Evolutionary conservation across 2,888 invertebrate genomes (phyloP), one percentile per base, ranked within the genome.

Genomic region (Phragmatobia fuliginosa): DNA sequence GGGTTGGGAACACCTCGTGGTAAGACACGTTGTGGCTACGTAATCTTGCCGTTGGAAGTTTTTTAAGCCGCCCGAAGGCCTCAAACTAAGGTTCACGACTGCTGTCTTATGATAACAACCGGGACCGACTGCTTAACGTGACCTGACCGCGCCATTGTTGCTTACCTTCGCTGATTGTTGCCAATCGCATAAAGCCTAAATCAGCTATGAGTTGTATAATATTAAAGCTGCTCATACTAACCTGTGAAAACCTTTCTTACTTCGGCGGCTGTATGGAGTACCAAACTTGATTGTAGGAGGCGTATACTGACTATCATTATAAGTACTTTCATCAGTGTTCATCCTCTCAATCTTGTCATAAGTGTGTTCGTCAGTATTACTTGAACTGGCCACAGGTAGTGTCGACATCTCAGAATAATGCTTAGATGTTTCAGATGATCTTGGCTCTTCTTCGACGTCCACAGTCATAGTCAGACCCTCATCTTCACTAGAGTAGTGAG

Each of bases 401-500:
- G 92, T 93, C 0, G 93, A 91, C 4, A 85, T 82, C 60, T 92
- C 88, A 0, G 93, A 94, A 14, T 88, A 71, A 2, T 87, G 81
- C 28, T 89, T 89, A 0, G 86, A 83, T 0, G 80, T 73, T 32
- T 90, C 90, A 1, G 88, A 88, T 52, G 83, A 83, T 68, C 88
- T 92, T 0, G 90, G 87, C 75, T 85, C 90, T 5, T 87, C 88
- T 36, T 91, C 92, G 0, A 92, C 89, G 68, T 93, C 93, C 73
- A 95, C 94, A 0, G 92, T 92, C 93, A 95, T 93, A 0, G 90
- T 83, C 1, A 95, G 73, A 1, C 94, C 94, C 62, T 92, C 94
- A 73, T 94, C 94, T 75, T 94, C 94, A 76, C 94, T 94, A 0
- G 93, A 91, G 60, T 89, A 91, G 32, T 88, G 86, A 0, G 92